Percentiles rank a stretch among this genome's conserved stretches.
Evolutionary conservation across 2,113 vertebrate species (phyloP).

Genomic region (Nothoprocta pentlandii): DNA sequence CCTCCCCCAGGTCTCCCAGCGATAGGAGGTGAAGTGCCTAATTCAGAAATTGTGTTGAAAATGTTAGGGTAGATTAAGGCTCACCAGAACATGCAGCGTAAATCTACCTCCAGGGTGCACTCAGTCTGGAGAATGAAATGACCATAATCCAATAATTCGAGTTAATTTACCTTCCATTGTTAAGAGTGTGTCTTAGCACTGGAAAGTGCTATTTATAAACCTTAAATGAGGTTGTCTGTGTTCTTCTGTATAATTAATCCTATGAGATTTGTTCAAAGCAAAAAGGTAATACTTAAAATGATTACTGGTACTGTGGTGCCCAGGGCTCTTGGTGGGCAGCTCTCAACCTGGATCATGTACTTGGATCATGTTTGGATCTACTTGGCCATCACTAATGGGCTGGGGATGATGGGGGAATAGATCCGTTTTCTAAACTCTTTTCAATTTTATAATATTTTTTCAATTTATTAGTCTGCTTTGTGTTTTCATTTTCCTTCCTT

Average conservation of each 20-base stretch:
- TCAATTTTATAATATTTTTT: not conserved
- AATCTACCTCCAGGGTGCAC: not conserved
- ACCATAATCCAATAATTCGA: not conserved
- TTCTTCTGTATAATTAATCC: constrained; percentile 1
- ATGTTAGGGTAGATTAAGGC: not conserved
- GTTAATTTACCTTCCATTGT: constrained; percentile 20
- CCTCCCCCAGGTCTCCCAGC: not conserved
- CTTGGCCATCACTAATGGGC: not conserved
- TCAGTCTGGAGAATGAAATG: not conserved
- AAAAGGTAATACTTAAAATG: not conserved
- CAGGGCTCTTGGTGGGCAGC: not conserved
- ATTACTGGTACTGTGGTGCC: not conserved
- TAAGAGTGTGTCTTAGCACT: not conserved
- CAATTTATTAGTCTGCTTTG: not conserved
- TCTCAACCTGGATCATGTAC: not conserved
- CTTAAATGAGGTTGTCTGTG: constrained; percentile 27
- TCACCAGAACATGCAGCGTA: not conserved
- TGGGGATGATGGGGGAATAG: rapidly evolving
- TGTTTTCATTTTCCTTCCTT: not conserved
- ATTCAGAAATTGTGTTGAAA: not conserved
- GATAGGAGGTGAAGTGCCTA: not conserved
- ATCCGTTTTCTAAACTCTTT: not conserved
- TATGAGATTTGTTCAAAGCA: not conserved
- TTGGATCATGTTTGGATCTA: not conserved
- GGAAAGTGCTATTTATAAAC: not conserved